A percentile compares a stretch with the other conserved stretches of the same genome.
These are phyloP conservation scores for Knipowitschia caucasica DNA, from an alignment of 2,797 vertebrate species.

Conservation along the genomic window DNA sequence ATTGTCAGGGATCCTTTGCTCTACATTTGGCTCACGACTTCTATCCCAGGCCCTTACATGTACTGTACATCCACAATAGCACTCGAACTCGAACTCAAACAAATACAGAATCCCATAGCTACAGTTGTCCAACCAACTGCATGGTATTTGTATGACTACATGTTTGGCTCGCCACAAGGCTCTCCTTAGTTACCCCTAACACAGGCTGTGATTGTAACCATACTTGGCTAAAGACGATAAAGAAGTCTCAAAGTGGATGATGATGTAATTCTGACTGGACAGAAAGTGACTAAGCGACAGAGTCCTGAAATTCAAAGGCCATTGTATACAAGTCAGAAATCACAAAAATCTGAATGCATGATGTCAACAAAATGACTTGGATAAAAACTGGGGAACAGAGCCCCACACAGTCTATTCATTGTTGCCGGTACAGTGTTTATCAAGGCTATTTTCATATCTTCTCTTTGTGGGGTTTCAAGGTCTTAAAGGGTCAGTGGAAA, in stretches of 20 bases:
- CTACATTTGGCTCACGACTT: conserved; percentile 17
- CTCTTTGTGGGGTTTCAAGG: conserved; percentile 52
- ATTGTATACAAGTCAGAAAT: conserved; percentile 13
- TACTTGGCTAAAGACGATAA: conserved; percentile 67
- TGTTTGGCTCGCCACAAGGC: conserved; percentile 64
- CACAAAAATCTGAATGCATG: conserved; percentile 18
- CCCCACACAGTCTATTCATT: conserved; percentile 32
- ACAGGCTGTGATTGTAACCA: conserved; percentile 64
- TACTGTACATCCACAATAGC: conserved; percentile 58
- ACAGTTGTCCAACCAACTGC: conserved; percentile 54
- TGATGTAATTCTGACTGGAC: conserved; percentile 62
- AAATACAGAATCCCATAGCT: conserved; percentile 63
- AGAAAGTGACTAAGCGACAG: conserved; percentile 59
- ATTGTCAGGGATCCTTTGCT: conserved; percentile 61
- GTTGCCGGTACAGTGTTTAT: conserved; percentile 34
- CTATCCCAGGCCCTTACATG: conserved; percentile 53
- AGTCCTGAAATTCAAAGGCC: conserved; percentile 33
- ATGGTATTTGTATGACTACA: conserved; percentile 64
- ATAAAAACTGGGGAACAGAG: conserved; percentile 26
- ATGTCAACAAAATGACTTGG: conserved; percentile 14
- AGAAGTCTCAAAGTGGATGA: conserved; percentile 66
- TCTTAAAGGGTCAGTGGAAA: conserved; percentile 50
- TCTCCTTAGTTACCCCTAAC: conserved; percentile 63
- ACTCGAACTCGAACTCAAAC: conserved; percentile 55
- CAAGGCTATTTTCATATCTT: conserved; percentile 43